These are phyloP conservation scores for Chironomus tentans DNA, from an alignment of 2,888 invertebrate species.

Conservation along the genomic window DNA sequence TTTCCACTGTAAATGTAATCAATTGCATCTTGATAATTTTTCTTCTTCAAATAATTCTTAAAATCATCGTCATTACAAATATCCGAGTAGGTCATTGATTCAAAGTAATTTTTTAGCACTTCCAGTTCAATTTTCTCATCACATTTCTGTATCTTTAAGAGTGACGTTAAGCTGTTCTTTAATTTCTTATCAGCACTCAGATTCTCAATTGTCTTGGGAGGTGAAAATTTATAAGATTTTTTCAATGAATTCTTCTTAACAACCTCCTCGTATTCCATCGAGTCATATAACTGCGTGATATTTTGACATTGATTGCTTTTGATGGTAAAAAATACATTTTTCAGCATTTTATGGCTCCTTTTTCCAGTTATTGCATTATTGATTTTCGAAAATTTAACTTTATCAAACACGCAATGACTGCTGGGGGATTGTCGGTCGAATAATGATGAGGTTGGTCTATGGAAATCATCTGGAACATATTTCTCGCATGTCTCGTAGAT, in stretches of 20 bases:
- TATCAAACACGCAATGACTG: constrained; percentile 18
- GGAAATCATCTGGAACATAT: constrained; percentile 12
- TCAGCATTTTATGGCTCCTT: constrained; percentile 20
- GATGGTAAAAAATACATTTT: constrained; percentile 26
- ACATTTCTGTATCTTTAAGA: constrained; percentile 37
- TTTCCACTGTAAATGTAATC: constrained; percentile 33
- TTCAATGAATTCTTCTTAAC: background rate
- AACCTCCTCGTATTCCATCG: background rate
- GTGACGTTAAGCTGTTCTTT: background rate
- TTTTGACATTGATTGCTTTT: constrained; percentile 19
- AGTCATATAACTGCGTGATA: constrained; percentile 10
- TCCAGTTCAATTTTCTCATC: constrained; percentile 40
- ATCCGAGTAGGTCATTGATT: constrained; percentile 41
- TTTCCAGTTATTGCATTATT: constrained; percentile 24
- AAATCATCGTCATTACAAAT: constrained; percentile 40
- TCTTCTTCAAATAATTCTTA: constrained; percentile 38
- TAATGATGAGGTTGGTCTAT: background rate
- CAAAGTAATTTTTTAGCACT: constrained; percentile 39
- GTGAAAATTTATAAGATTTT: constrained; percentile 9
- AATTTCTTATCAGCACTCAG: background rate
- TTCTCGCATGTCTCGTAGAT: background rate
- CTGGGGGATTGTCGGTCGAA: background rate
- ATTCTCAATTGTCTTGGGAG: background rate
- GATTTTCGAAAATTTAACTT: constrained; percentile 22
- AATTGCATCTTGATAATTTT: constrained; percentile 40